Percentiles rank a stretch among this genome's conserved stretches.
These are phyloP conservation scores for Tyrannus savana DNA, from an alignment of 2,113 vertebrate species.

Conservation along the genomic window DNA sequence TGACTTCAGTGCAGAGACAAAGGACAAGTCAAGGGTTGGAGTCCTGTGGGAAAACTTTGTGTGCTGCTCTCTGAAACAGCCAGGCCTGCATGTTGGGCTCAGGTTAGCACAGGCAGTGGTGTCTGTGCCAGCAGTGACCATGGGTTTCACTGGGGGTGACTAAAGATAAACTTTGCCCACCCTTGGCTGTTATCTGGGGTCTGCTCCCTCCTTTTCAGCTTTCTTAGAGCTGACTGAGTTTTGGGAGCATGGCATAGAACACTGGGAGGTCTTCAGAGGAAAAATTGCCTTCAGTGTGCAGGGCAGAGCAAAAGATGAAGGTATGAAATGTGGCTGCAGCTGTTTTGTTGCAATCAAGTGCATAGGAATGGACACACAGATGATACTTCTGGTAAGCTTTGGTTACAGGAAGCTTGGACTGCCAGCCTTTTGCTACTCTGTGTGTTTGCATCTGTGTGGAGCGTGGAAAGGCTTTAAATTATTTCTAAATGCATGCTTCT, in stretches of 20 bases:
- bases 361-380: not conserved
- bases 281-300: not conserved
- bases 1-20: not conserved
- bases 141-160: not conserved
- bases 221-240: not conserved
- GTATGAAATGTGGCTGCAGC: fast-evolving
- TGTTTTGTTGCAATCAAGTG: not conserved
- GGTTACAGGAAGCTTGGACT: not conserved
- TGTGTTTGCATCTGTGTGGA: not conserved
- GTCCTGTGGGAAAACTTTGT: not conserved
- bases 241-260: not conserved
- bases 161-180: not conserved
- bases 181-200: not conserved
- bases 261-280: not conserved
- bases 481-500: not conserved
- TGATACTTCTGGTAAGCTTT: not conserved
- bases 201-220: not conserved
- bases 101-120: not conserved
- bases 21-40: not conserved
- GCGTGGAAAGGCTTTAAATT: not conserved
- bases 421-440: not conserved
- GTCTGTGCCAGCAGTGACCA: not conserved
- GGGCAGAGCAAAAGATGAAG: not conserved
- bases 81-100: not conserved
- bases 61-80: not conserved